These are phyloP conservation scores for Lottia scabra DNA, from an alignment of 2,888 invertebrate species.

Conservation along the genomic window DNA sequence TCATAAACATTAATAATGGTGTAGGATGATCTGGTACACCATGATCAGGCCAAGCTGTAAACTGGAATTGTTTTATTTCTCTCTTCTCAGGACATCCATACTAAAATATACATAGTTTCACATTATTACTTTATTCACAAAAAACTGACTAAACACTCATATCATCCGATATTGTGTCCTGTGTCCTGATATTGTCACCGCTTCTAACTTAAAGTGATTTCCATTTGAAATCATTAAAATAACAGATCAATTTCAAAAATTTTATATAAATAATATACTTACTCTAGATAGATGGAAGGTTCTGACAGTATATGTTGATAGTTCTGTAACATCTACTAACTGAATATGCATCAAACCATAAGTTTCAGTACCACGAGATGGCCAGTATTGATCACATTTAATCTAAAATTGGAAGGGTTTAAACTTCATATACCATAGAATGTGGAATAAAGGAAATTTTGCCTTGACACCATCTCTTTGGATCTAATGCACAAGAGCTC, in stretches of 20 bases:
- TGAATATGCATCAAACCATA: conserved; percentile 96
- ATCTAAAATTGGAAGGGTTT: conserved; percentile 47
- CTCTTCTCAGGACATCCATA: conserved; percentile 75
- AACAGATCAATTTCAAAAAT: too few species aligned
- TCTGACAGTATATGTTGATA: conserved; percentile 97
- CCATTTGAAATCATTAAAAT: too few species aligned
- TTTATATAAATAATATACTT: conserved; percentile 18
- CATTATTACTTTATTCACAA: too few species aligned
- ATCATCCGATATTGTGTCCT: too few species aligned
- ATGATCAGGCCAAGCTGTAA: conserved; percentile 99
- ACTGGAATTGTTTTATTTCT: conserved; percentile 97
- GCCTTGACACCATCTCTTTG: too few species aligned
- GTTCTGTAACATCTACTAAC: conserved; percentile 93
- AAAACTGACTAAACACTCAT: too few species aligned
- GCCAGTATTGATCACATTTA: conserved; percentile 93
- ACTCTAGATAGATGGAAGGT: conserved; percentile 78
- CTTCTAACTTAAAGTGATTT: too few species aligned
- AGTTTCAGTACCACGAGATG: conserved; percentile 90
- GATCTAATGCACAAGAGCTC: too few species aligned
- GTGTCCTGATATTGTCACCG: too few species aligned
- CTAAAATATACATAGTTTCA: conserved; percentile 40
- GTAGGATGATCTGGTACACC: conserved; percentile 99
- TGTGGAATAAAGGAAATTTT: too few species aligned
- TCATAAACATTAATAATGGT: conserved; percentile 95
- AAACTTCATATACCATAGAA: neutral